A percentile compares a stretch with the other conserved stretches of the same genome.
Conservation (phyloP, 2,113 vertebrate genomes). For the Rhea pennata region DNA sequence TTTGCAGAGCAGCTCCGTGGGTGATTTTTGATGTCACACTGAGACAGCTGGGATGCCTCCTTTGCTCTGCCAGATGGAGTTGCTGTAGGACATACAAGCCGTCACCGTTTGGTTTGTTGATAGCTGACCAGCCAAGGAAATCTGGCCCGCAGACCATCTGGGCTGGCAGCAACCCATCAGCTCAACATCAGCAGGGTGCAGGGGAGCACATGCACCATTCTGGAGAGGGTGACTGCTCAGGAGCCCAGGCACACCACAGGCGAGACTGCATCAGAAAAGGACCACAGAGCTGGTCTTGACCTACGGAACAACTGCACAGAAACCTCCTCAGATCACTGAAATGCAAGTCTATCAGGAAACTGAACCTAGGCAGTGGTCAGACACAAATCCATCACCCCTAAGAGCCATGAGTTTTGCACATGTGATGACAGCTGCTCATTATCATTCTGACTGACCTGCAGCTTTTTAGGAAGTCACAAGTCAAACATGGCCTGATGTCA, state of each 20-base stretch:
- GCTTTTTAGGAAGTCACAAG: neutral
- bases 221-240: neutral
- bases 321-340: neutral
- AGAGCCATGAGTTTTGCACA: neutral
- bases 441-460: neutral
- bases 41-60: neutral
- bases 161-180: neutral
- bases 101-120: neutral
- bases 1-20: neutral
- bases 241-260: neutral
- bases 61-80: neutral
- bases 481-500: neutral
- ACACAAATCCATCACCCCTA: neutral
- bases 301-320: neutral
- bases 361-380: neutral
- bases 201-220: neutral
- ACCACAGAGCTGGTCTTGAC: no score
- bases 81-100: neutral
- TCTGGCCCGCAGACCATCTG: neutral
- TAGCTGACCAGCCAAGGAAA: neutral
- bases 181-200: neutral
- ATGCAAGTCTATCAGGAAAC: neutral
- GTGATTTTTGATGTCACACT: neutral
- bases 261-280: neutral
- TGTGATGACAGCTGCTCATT: neutral